Evolutionary conservation across 2,888 invertebrate genomes (phyloP).

Genomic region (Aquatica leii): DNA sequence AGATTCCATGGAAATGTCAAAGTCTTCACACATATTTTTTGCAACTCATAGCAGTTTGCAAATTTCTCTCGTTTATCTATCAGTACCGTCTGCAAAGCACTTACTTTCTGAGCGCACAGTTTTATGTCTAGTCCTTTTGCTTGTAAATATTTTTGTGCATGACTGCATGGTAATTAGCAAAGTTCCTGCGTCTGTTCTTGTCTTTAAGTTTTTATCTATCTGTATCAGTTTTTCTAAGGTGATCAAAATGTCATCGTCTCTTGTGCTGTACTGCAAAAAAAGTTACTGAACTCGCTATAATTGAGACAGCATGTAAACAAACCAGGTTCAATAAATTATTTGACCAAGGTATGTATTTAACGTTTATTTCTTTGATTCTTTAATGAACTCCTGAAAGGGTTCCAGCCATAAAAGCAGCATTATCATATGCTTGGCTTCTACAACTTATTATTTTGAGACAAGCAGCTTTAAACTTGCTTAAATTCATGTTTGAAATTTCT

Average conservation of each 20-base stretch:
- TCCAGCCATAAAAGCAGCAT: constrained; percentile 41
- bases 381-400: constrained; percentile 26
- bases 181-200: constrained; percentile 25
- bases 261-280: too few species aligned
- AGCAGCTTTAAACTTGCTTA: constrained; percentile 33
- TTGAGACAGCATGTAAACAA: constrained; percentile 41
- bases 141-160: constrained; percentile 30
- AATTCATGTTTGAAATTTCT: constrained; percentile 38
- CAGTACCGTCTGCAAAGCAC: constrained; percentile 25
- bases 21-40: too few species aligned
- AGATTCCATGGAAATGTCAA: too few species aligned
- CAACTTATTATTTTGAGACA: constrained; percentile 41
- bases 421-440: constrained; percentile 45
- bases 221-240: constrained; percentile 33
- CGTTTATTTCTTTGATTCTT: constrained; percentile 38
- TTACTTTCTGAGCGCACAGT: constrained; percentile 25
- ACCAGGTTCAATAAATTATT: constrained; percentile 34
- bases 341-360: constrained; percentile 31
- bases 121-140: constrained; percentile 23
- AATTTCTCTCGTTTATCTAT: constrained; percentile 14
- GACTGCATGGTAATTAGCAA: constrained; percentile 20
- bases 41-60: neutral
- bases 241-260: constrained; percentile 22
- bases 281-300: constrained; percentile 33
- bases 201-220: constrained; percentile 31